Evolutionary conservation across 1,140 invertebrate genomes (phyloP), one percentile per base, ranked within the genome.

Genomic region (Trachelipus rathkii): DNA sequence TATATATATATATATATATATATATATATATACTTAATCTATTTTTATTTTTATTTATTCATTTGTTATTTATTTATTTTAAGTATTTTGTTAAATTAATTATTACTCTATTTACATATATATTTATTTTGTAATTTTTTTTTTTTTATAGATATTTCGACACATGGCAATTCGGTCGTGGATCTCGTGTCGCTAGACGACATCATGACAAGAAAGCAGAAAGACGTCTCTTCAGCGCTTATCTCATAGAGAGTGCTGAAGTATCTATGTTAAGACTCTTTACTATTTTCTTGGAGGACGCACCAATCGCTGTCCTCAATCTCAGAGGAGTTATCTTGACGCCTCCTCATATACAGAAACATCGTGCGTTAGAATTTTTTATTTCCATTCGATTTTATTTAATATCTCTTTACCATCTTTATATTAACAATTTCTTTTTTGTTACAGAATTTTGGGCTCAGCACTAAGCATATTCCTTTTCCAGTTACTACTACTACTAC

Each of bases 191-290:
- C 1, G 74, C 74, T 10, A 46, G 67, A 8, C 19, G 70, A 43
- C 15, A 68, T 44, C 50, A 66, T 24, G 68, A 76, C 44, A 21
- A 44, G 44, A 50, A 45, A 11, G 23, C 44, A 13, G 67, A 76
- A 24, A 68, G 69, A 9, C 67, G 67, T 11, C 23, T 44, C 11
- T 71, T 71, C 43, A 44, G 44, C n/a, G 45, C 53, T 43, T 76
- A 50, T 68, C 44, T 76, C 21, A 66, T 50, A n/a, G 74, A 76
- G 69, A 71, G 74, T 66, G 74, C 74, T 10, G 74, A 76, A 68
- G 74, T 76, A 9, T 44, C 74, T 2, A 76, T 76, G 74, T 19
- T 76, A 33, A 19, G 74, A n/a, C 74, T 76, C 44, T 76, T 76
- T 44, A 71, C 70, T 13, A 76, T 76, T 44, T 76, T 76, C 45